Evolutionary conservation across 2,888 invertebrate species (phyloP).

Genomic region (Megamerina dolium): DNA sequence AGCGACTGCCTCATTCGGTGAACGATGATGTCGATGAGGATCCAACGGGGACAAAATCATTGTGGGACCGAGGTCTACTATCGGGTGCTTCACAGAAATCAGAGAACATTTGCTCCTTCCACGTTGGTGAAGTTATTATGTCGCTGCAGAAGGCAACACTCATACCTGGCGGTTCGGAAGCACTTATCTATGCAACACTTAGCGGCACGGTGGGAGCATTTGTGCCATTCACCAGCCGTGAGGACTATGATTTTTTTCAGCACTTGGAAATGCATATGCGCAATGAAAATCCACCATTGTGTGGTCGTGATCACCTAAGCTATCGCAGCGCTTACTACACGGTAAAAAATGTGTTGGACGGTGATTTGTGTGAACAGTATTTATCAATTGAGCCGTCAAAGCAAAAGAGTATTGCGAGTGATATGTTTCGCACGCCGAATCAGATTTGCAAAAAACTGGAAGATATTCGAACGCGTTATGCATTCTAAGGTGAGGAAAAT

Average conservation of each 20-base stretch:
- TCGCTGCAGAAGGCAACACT: slow-evolving; percentile 93
- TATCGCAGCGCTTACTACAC: slow-evolving; percentile 97
- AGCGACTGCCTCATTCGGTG: slow-evolving; percentile 82
- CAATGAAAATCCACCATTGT: slow-evolving; percentile 91
- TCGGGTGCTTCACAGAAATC: slow-evolving; percentile 98
- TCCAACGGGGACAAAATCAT: slow-evolving; percentile 95
- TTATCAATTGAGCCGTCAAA: slow-evolving; percentile 90
- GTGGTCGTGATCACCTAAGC: slow-evolving; percentile 95
- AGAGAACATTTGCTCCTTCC: slow-evolving; percentile 87
- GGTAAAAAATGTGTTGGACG: slow-evolving; percentile 90
- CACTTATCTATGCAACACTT: slow-evolving; percentile 90
- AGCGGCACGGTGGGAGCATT: slow-evolving; percentile 91
- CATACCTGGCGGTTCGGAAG: slow-evolving; percentile 96
- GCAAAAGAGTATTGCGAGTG: slow-evolving; percentile 91
- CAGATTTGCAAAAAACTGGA: slow-evolving; percentile 98
- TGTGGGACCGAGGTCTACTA: slow-evolving; percentile 89
- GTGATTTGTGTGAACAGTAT: slow-evolving; percentile 98
- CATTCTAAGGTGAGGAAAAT: slow-evolving; percentile 64
- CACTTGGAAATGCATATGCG: slow-evolving; percentile 99
- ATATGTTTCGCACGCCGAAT: slow-evolving; percentile 89
- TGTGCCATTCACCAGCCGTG: slow-evolving; percentile 89
- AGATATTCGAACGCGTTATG: slow-evolving; percentile 97
- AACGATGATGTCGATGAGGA: slow-evolving; percentile 99
- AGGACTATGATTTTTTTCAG: slow-evolving; percentile 99
- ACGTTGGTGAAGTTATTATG: slow-evolving; percentile 92